A percentile compares a stretch with the other conserved stretches of the same genome.
These are phyloP conservation scores for Dermatophagoides farinae DNA, from an alignment of 1,140 invertebrate genomes.

Conservation along the genomic window DNA sequence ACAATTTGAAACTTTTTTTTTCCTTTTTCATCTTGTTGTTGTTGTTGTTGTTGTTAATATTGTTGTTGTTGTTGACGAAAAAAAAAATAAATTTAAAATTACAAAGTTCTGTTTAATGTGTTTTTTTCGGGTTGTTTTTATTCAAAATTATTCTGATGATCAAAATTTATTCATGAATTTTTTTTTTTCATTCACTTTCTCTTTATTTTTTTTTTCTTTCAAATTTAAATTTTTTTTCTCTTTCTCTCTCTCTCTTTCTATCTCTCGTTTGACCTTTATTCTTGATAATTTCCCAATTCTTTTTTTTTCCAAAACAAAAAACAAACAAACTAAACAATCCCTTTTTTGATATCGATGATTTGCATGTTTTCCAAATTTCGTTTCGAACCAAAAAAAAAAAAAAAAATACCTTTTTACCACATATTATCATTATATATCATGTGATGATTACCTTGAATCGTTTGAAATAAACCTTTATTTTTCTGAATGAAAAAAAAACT, in stretches of 20 bases:
- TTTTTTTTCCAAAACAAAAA: neutral
- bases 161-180: no score
- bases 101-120: no score
- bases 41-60: neutral
- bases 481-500: no score
- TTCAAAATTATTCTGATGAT: no score
- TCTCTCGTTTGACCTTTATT: slow-evolving; percentile 22
- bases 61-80: neutral
- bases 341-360: no score
- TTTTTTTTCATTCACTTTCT: neutral
- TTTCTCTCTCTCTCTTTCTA: slow-evolving; percentile 22
- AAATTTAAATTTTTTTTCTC: neutral
- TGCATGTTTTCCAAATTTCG: neutral
- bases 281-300: slow-evolving; percentile 1
- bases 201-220: neutral
- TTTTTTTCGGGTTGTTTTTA: no score
- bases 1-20: neutral
- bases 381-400: no score
- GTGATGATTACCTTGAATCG: no score
- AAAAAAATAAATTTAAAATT: neutral
- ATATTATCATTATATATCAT: no score
- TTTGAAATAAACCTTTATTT: no score
- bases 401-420: no score
- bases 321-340: no score
- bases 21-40: neutral